Base-by-base conservation (phyloP, 2,888 invertebrate genomes). In the Luffia ferchaultella region DNA sequence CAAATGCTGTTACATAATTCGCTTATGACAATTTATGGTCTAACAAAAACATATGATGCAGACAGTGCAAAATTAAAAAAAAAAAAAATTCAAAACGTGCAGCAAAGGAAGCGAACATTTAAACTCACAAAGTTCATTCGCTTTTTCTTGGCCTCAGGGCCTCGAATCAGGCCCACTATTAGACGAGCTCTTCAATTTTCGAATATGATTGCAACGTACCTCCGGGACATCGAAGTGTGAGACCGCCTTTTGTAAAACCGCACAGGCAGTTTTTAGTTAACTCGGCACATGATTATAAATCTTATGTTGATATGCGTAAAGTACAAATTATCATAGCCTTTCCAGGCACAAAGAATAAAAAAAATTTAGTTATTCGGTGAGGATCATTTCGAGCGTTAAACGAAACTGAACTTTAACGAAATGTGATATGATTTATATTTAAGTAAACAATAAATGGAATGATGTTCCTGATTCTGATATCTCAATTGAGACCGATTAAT, bases 401-500 rank as follows among this genome's bases (percentile, higher is more conserved):
- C 50, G 46, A 44, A 49, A 40, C 42, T 52, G 20, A 50, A 52
- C 52, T 50, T 18, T 51, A 53, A 44, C 15, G 17, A 17, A 30
- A 20, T 40, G 44, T 16, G 42, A 1, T 52, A 51, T 52, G 18
- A 54, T 54, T 52, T 42, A 43, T 53, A 51, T 49, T 51, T 51
- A 43, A 1, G n/a, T 43, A 46, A 49, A 16, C 19, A 17, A 45
- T 46, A 20, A 43, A 17, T 18, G 20, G 46, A 49, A 20, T 16
- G 18, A 42, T 42, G 19, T 41, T 42, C 18, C n/a, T 49, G 46
- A 41, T 49, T 54, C 47, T 55, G 54, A 58, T 57, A 53, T 54
- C 57, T 58, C 56, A 58, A 58, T 58, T 51, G 50, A 46, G 41
- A 52, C 49, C 52, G 54, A 54, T 58, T 50, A 55, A 54, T 50